A percentile compares a stretch with the other conserved stretches of the same genome.
These are phyloP conservation scores for Ellobium chinense DNA, from an alignment of 2,888 invertebrate genomes.

Conservation along the genomic window DNA sequence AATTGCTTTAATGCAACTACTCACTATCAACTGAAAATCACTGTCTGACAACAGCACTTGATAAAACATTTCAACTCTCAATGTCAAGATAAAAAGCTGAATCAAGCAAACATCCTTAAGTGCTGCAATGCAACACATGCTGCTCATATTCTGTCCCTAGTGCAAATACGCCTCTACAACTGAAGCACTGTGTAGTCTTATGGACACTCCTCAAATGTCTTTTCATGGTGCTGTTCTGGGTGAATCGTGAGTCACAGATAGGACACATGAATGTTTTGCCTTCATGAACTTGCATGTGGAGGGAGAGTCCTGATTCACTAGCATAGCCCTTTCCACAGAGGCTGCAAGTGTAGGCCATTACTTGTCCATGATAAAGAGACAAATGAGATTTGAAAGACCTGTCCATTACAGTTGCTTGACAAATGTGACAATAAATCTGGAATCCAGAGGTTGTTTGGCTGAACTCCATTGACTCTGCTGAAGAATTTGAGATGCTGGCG, in stretches of 20 bases:
- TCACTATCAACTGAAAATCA: too few relatives aligned
- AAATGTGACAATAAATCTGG: not conserved
- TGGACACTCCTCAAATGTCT: slow-evolving; percentile 30
- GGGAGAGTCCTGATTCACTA: slow-evolving; percentile 26
- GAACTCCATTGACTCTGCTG: slow-evolving; percentile 7
- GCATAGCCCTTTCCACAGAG: slow-evolving; percentile 40
- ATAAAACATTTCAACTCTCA: too few relatives aligned
- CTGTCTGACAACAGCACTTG: too few relatives aligned
- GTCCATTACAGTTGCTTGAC: slow-evolving; percentile 1
- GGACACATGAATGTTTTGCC: slow-evolving; percentile 29
- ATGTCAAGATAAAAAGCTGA: too few relatives aligned
- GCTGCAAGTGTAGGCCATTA: slow-evolving; percentile 37
- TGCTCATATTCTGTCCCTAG: slow-evolving; percentile 33
- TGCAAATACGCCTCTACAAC: slow-evolving; percentile 24
- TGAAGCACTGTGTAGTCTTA: slow-evolving; percentile 20
- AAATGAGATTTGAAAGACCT: slow-evolving; percentile 29
- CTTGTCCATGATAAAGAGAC: slow-evolving; percentile 19
- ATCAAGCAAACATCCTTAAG: not conserved
- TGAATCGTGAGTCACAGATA: slow-evolving; percentile 38
- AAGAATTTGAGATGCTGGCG: not conserved
- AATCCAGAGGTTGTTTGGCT: not conserved
- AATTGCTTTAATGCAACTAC: too few relatives aligned
- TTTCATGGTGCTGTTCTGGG: slow-evolving; percentile 39
- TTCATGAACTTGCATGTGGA: slow-evolving; percentile 41
- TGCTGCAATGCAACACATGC: slow-evolving; percentile 28